Evolutionary conservation across 2,113 vertebrate species (phyloP), one percentile per base, ranked within the genome.

Genomic region (Melanerpes formicivorus): DNA sequence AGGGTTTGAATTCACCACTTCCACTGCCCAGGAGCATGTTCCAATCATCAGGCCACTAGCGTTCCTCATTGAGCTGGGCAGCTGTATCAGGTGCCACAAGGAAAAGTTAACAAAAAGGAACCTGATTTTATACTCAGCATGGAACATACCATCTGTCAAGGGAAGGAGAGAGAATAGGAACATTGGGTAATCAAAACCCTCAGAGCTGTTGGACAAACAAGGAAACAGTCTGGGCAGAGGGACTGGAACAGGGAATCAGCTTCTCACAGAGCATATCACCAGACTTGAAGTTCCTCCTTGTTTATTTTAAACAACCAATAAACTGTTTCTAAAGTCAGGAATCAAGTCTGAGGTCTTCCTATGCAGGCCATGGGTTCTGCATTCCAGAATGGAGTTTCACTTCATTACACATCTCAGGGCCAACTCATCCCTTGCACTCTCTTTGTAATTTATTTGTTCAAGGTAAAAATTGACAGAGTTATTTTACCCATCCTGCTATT

Each of bases 1-100:
- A 1, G 3, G 21, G 44, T 27, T 23, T 72, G 69, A 88, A 56
- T 30, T 73, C 81, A 60, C 18, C 37, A 7, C 6, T 69, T 83
- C 59, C 8, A 26, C 85, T 91, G 89, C 76, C 60, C 76, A 88
- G 69, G 75, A 71, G 15, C 52, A 27, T 23, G 55, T 79, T 71
- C 67, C 67, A 83, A 12, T 34, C 21, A 40, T 40, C 23, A 72
- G 54, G 29, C 15, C 69, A 34, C 9, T 40, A 34, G 19, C 59
- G 27, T 2, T 29, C 40, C 73, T 70, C 29, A 63, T 30, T 1
- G 0, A 83, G 29, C 75, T 18, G 15, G n/a, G 22, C 0, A 3
- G 42, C 34, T 32, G 3, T 22, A 74, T 63, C 52, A 60, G 59
- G 14, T 30, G 23, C 14, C 65, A 60, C 32, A 56, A 25, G 60